These are phyloP conservation scores for Ovibos moschatus DNA, from an alignment of 2,113 vertebrate species.

Conservation along the genomic window DNA sequence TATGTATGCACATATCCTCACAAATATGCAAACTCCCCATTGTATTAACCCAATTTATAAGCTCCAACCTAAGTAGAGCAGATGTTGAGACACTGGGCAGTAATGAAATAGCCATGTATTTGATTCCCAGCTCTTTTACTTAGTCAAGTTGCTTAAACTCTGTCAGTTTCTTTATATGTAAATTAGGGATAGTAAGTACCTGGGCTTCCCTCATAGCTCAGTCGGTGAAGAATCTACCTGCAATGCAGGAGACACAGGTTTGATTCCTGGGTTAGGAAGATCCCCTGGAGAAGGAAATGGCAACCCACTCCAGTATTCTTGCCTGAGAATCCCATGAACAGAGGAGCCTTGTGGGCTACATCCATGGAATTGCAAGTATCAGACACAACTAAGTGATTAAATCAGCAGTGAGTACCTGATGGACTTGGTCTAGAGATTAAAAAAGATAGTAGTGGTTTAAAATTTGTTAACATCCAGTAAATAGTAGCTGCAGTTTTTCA, in stretches of 20 bases:
- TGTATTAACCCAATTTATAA: background rate
- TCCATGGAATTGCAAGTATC: background rate
- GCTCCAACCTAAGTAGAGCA: background rate
- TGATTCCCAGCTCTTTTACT: background rate
- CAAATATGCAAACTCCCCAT: background rate
- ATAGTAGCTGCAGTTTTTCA: background rate
- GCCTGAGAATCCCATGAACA: background rate
- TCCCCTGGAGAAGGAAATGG: background rate
- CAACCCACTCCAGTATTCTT: background rate
- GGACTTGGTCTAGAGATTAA: background rate
- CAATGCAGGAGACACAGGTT: background rate
- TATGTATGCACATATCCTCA: background rate
- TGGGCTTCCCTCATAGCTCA: background rate
- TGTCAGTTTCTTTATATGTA: background rate
- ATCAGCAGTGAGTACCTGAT: background rate
- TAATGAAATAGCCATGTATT: background rate
- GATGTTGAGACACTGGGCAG: background rate
- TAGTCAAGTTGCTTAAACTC: background rate
- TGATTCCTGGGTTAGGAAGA: background rate
- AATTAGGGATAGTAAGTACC: background rate
- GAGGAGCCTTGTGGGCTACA: background rate
- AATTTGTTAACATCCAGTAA: background rate
- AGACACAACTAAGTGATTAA: background rate
- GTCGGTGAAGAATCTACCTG: background rate
- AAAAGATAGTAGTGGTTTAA: background rate